These are phyloP conservation scores for Lithobates pipiens DNA, from an alignment of 2,797 vertebrate genomes.

Conservation along the genomic window DNA sequence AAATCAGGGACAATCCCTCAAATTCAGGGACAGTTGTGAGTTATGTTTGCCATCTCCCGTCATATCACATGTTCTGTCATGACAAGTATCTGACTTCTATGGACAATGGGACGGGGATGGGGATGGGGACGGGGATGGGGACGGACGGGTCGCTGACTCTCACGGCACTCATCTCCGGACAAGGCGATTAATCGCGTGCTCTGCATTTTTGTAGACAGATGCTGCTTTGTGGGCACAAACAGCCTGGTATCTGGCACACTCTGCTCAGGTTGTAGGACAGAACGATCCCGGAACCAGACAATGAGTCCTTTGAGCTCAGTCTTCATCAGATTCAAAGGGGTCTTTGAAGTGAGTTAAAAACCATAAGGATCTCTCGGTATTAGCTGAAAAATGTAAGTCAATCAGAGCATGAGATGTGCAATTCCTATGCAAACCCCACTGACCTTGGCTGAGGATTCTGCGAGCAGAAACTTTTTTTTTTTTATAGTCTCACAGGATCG, in stretches of 20 bases:
- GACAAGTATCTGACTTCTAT: neutral
- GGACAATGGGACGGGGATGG: no score
- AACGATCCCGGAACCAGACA: constrained; percentile 58
- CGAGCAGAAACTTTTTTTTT: constrained; percentile 24
- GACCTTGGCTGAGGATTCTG: constrained; percentile 50
- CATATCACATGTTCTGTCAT: no score
- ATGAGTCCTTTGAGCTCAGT: constrained; percentile 67
- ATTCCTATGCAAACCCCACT: constrained; percentile 33
- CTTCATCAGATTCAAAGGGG: constrained; percentile 63
- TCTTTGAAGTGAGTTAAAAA: constrained; percentile 67
- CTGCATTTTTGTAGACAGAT: constrained; percentile 19
- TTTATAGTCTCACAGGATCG: neutral
- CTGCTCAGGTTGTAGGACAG: constrained; percentile 8
- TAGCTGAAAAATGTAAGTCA: neutral
- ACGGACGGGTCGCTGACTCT: neutral
- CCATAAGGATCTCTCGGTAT: constrained; percentile 49
- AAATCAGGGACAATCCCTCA: no score
- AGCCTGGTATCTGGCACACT: neutral
- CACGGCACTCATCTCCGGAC: no score
- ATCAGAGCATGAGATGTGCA: constrained; percentile 25
- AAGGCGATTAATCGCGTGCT: neutral
- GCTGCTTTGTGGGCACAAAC: constrained; percentile 31
- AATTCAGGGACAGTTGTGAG: no score
- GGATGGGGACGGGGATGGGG: no score
- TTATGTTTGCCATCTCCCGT: no score